phyloP scores from a whole-genome alignment of 2,797 vertebrate genomes.

The Acanthornis magna region DNA sequence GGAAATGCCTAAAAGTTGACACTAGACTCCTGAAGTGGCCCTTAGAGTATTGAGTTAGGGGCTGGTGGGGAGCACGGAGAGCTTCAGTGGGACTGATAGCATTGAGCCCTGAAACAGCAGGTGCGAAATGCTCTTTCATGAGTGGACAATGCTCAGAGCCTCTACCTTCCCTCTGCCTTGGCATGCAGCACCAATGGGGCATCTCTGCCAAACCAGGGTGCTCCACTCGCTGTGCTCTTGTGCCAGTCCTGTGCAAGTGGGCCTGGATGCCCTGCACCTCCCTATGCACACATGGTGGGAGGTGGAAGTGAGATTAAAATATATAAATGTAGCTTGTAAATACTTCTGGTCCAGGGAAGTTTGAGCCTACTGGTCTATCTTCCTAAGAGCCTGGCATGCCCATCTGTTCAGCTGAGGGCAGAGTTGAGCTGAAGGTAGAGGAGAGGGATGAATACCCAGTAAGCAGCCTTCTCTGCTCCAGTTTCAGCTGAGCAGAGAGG shows the following conservation, averaged over 20 bases:
- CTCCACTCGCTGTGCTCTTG: background rate
- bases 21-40: background rate
- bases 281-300: background rate
- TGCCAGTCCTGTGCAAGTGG: background rate
- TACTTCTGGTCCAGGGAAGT: background rate
- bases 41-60: background rate
- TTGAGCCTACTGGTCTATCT: background rate
- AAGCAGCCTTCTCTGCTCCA: background rate
- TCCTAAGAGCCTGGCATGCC: background rate
- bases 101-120: background rate
- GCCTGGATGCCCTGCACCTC: background rate
- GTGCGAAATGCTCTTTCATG: background rate
- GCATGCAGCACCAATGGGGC: background rate
- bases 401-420: background rate
- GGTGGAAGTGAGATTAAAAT: background rate
- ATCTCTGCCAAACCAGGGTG: background rate
- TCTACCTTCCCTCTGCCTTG: background rate
- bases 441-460: background rate
- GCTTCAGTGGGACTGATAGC: background rate
- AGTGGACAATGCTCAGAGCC: background rate
- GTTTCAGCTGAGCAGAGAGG: background rate
- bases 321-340: background rate
- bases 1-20: background rate
- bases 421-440: background rate
- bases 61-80: background rate